Percentiles rank a stretch among this genome's conserved stretches.
Evolutionary conservation across 92 coral and sea anemone genomes (phyloP).

Genomic region (Chrysogorgia sp.): DNA sequence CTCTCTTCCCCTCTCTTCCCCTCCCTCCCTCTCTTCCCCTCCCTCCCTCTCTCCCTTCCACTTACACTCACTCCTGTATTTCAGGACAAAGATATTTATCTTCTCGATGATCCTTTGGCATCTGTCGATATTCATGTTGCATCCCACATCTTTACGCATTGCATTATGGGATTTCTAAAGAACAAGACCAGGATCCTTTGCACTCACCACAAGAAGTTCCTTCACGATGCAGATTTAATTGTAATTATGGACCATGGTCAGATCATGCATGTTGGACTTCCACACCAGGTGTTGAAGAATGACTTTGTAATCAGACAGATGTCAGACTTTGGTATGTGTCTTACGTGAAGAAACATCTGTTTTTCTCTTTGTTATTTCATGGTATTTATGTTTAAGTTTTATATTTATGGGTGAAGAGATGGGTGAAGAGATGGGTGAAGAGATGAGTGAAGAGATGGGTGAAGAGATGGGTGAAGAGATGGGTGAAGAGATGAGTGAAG

Average conservation of each 20-base stretch:
- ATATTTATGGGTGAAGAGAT: too few species aligned
- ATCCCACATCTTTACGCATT: constrained; percentile 89
- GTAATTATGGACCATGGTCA: constrained; percentile 80
- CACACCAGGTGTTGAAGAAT: constrained; percentile 66
- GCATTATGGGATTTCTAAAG: constrained; percentile 89
- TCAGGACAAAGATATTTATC: constrained; percentile 88
- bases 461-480: too few species aligned
- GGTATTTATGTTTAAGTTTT: too few species aligned
- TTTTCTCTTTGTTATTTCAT: too few species aligned
- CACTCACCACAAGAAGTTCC: constrained; percentile 92
- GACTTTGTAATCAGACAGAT: constrained; percentile 61
- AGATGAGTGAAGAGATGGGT: too few species aligned
- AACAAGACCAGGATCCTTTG: constrained; percentile 95
- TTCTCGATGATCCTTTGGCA: constrained; percentile 94
- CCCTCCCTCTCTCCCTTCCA: neutral
- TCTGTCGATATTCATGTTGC: constrained; percentile 98
- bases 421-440: too few species aligned
- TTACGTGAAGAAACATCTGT: neutral
- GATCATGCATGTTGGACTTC: constrained; percentile 71
- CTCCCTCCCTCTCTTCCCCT: neutral
- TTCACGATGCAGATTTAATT: constrained; percentile 83
- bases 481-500: too few species aligned
- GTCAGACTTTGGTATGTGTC: constrained; percentile 37
- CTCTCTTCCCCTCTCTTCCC: neutral
- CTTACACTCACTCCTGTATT: neutral